phyloP scores from a whole-genome alignment of 1,140 invertebrate species.

The Coenobita brevimanus region DNA sequence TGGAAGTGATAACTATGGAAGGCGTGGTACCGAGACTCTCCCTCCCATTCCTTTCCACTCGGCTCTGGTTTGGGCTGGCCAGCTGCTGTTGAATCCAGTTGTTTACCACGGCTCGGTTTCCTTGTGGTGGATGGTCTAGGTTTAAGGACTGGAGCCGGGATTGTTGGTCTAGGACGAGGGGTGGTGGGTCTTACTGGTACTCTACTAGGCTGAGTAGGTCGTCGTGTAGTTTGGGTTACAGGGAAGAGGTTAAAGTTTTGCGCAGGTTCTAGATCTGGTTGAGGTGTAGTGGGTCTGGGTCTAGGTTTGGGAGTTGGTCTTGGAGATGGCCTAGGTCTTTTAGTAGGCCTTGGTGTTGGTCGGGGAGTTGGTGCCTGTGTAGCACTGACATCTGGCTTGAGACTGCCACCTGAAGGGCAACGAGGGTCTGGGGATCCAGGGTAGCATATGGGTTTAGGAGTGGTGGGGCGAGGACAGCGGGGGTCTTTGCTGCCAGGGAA shows the following conservation, averaged over 20 bases:
- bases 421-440: conserved; percentile 6
- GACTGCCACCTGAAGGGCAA: neutral
- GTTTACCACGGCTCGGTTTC: conserved; percentile 46
- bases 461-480: conserved; percentile 14
- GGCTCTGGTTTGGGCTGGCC: conserved; percentile 64
- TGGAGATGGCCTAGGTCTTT: conserved; percentile 74
- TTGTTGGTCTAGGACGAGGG: conserved; percentile 18
- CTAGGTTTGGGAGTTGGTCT: too few relatives aligned
- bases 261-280: conserved; percentile 62
- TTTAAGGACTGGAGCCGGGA: conserved; percentile 43
- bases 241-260: conserved; percentile 72
- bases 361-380: conserved; percentile 13
- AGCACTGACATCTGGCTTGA: neutral
- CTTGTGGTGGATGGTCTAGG: conserved; percentile 36
- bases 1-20: conserved; percentile 70
- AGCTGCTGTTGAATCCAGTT: conserved; percentile 17
- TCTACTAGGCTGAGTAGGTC: conserved; percentile 18
- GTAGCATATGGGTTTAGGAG: conserved; percentile 3
- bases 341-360: conserved; percentile 8
- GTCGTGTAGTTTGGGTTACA: conserved; percentile 49
- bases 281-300: conserved; percentile 68
- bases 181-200: neutral
- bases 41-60: conserved; percentile 66
- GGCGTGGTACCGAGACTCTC: conserved; percentile 69
- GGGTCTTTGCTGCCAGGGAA: conserved; percentile 34